Evolutionary conservation across 2,113 vertebrate genomes (phyloP), one percentile per base, ranked within the genome.

Genomic region (Corapipo altera): DNA sequence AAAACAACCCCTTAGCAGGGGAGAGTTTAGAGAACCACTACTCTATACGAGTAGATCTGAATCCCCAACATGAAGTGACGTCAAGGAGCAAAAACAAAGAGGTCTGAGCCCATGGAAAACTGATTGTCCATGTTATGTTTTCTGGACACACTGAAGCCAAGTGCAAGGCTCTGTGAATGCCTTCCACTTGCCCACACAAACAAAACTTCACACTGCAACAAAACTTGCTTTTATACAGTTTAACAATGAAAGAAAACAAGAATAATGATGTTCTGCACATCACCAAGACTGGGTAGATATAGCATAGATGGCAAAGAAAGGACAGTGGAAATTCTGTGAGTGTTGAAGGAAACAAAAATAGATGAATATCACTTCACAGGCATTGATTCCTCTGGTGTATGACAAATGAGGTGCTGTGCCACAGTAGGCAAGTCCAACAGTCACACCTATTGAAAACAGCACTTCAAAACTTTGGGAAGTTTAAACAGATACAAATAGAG

Each of bases 381-480:
- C 51, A 52, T 3, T 27, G 57, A 94, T 72, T 74, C 22, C 61
- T 37, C 17, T 12, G 23, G 35, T 61, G 59, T 64, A 46, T 8
- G 54, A 69, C 30, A 73, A 88, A 88, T 23, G 79, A 93, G 70
- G 72, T 78, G 76, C 37, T 65, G 82, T 3, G 4, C 64, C 4
- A 15, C 66, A 64, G 93, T 9, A 87, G 91, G 80, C 35, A 93
- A 84, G 24, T 70, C 69, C 77, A 88, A 92, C 79, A 80, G 84
- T 78, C 76, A 92, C 75, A 86, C 83, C 89, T 89, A 78, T n/a
- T 81, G 80, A 91, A 86, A 95, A 92, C 33, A 87, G 57, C 35
- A 73, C 61, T 87, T 92, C 70, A 67, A 33, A 92, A 67, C 80
- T 64, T n/a, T 33, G 51, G 26, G 52, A 89, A 81, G 49, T 75